These are phyloP conservation scores for Desmodus rotundus DNA, from an alignment of 2,113 vertebrate genomes.

Conservation along the genomic window DNA sequence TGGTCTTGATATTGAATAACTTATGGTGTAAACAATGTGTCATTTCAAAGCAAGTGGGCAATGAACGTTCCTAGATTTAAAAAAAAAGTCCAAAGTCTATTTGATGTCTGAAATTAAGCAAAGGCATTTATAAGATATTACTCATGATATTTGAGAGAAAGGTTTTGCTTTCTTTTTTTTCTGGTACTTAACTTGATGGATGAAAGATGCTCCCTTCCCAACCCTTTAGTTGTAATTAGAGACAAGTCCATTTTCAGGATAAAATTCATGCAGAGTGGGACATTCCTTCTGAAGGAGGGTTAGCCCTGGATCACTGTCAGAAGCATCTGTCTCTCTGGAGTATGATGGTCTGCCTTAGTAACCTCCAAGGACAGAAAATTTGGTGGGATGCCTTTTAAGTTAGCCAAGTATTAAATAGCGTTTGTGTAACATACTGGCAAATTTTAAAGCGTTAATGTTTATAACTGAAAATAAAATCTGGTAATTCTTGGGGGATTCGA, in stretches of 20 bases:
- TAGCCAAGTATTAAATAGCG: constrained; percentile 55
- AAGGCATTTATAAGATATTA: neutral
- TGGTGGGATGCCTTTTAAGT: constrained; percentile 44
- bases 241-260: neutral
- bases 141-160: neutral
- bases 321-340: constrained; percentile 3
- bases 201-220: neutral
- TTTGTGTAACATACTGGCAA: constrained; percentile 55
- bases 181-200: neutral
- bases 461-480: constrained; percentile 66
- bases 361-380: constrained; percentile 1
- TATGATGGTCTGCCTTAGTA: constrained; percentile 14
- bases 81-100: neutral
- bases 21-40: neutral
- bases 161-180: neutral
- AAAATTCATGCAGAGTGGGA: neutral
- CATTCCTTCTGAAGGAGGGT: neutral
- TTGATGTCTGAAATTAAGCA: neutral
- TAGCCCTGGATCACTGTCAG: neutral
- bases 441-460: constrained; percentile 63
- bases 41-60: neutral
- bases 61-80: neutral
- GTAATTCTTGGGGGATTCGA: constrained; percentile 66
- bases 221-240: neutral
- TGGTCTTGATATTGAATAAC: neutral